Evolutionary conservation across 1,140 invertebrate genomes (phyloP), one percentile per base, ranked within the genome.

Genomic region (Myzus persicae): DNA sequence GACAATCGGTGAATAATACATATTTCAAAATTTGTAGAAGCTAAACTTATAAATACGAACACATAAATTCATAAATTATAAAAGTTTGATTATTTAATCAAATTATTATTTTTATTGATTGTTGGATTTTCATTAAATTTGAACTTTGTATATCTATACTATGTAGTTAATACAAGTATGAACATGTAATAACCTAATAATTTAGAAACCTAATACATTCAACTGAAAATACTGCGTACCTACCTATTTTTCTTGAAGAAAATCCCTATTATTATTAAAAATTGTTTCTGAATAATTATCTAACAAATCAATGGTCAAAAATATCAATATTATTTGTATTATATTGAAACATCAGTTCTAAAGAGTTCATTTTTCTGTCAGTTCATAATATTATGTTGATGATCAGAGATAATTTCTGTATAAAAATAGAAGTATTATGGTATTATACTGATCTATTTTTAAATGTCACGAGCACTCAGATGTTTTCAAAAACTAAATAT

Each of bases 361-460:
- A n/a, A 76, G 31, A 76, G 59, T n/a, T n/a, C 14, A n/a, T 76
- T 76, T 6, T 18, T n/a, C 31, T 76, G 59, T 76, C 4, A n/a
- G 59, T 76, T n/a, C 11, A 36, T n/a, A 76, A 76, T 76, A 76
- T 76, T 76, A 24, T 76, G 31, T 76, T 76, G 59, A 67, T 67
- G 59, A 76, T 76, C 59, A 18, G 59, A 76, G 59, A 5, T 76
- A 76, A 76, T 76, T 76, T 76, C 59, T 76, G 6, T 76, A 67
- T n/a, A 31, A 67, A 67, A n/a, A 67, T 31, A 67, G 31, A 67
- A 67, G 59, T 76, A 76, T 18, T n/a, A 76, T 76, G 36, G 11
- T 36, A 76, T n/a, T 76, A 76, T 76, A n/a, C 59, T 76, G 14
- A 76, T 76, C 59, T 76, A 76, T 76, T 76, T 76, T 76, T 76